phyloP scores from a whole-genome alignment of 2,113 vertebrate genomes.

The Chroicocephalus ridibundus region DNA sequence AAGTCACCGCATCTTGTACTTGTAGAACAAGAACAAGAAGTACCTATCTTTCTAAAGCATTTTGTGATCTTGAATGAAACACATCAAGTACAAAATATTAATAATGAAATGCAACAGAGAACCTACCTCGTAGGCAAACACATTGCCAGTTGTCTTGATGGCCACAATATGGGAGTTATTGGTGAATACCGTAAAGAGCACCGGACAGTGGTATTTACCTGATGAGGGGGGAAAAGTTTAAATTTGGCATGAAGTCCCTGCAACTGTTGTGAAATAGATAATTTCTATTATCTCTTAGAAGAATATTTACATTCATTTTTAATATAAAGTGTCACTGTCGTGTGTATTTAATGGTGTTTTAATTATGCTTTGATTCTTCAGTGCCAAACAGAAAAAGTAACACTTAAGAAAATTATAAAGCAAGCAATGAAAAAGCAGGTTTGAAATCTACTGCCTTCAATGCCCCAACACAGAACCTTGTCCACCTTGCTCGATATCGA shows the following conservation, averaged over 20 bases:
- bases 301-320: background rate
- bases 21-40: background rate
- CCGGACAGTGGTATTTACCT: constrained; percentile 97
- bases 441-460: background rate
- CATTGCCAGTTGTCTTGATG: constrained; percentile 91
- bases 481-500: background rate
- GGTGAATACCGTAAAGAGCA: constrained; percentile 94
- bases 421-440: background rate
- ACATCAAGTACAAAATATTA: background rate
- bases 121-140: constrained; percentile 90
- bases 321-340: background rate
- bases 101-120: background rate
- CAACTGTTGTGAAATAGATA: background rate
- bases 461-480: background rate
- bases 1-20: background rate
- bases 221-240: background rate
- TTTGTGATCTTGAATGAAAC: background rate
- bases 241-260: background rate
- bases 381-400: background rate
- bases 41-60: background rate
- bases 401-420: background rate
- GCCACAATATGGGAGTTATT: constrained; percentile 95
- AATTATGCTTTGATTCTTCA: background rate
- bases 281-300: background rate
- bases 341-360: background rate